Evolutionary conservation across 2,888 invertebrate species (phyloP).

Genomic region (Cerceris ruficornis): DNA sequence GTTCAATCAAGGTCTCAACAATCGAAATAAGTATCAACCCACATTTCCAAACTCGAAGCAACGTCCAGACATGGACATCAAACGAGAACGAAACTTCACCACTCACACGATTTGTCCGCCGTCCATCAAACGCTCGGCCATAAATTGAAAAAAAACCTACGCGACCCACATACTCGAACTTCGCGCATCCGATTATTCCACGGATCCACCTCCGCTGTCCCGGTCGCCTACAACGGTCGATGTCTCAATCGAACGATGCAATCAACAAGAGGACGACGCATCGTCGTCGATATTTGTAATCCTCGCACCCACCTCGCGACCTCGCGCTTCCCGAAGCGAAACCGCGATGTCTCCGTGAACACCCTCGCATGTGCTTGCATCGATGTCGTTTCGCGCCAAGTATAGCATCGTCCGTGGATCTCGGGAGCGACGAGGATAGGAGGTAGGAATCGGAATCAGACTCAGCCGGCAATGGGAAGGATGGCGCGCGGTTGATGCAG

Average conservation of each 20-base stretch:
- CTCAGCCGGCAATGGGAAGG: background rate
- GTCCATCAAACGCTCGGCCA: too few species aligned
- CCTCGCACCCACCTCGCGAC: background rate
- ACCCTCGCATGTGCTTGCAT: conserved; percentile 56
- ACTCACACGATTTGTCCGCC: background rate
- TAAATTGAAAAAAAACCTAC: too few species aligned
- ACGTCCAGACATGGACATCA: too few species aligned
- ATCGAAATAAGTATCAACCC: too few species aligned
- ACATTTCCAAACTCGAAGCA: too few species aligned
- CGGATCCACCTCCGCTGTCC: background rate
- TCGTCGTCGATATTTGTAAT: background rate
- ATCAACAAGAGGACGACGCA: background rate
- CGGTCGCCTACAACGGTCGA: conserved; percentile 20
- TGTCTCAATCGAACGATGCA: conserved; percentile 39
- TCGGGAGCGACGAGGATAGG: conserved; percentile 18
- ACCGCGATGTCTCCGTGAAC: conserved; percentile 19
- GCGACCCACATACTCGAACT: conserved; percentile 3
- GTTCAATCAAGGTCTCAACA: too few species aligned
- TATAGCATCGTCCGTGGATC: conserved; percentile 73
- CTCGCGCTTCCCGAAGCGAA: background rate
- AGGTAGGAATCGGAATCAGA: conserved; percentile 13
- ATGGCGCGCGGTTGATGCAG: conserved; percentile 43
- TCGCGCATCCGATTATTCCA: conserved; percentile 8
- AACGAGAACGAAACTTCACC: too few species aligned
- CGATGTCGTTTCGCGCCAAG: conserved; percentile 65